These are phyloP conservation scores for Sarcophilus harrisii DNA, from an alignment of 2,797 vertebrate genomes.

Conservation along the genomic window DNA sequence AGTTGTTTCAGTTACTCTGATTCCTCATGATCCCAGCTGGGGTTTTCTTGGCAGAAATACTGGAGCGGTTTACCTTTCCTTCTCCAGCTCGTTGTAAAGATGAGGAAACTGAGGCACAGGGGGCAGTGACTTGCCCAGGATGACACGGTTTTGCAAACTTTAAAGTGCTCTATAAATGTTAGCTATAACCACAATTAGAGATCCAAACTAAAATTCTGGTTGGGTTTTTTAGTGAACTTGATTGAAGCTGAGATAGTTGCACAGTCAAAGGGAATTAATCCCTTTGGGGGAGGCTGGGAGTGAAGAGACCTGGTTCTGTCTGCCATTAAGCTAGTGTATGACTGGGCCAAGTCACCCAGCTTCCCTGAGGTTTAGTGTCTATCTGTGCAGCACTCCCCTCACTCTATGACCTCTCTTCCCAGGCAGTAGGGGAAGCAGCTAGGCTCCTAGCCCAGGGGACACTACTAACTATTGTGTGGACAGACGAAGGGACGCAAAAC, in stretches of 20 bases:
- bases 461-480: not conserved
- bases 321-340: not conserved
- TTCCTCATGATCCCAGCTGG: not conserved
- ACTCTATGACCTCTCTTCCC: not conserved
- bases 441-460: not conserved
- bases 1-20: not conserved
- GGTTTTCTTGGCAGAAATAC: not conserved
- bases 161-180: not conserved
- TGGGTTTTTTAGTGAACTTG: not conserved
- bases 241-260: not conserved
- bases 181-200: not conserved
- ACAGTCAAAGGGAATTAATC: not conserved
- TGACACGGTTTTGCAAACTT: not conserved
- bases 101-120: not conserved
- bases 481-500: not conserved
- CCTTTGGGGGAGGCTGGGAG: not conserved
- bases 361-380: not conserved
- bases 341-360: not conserved
- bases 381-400: not conserved
- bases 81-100: not conserved
- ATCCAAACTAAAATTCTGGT: not conserved
- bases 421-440: not conserved
- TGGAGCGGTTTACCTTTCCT: not conserved
- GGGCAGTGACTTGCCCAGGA: not conserved
- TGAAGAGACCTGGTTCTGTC: not conserved